Percentiles rank a stretch among this genome's conserved stretches.
Conservation (phyloP, 23 tunicate species). For the Halocynthia aurantium region DNA sequence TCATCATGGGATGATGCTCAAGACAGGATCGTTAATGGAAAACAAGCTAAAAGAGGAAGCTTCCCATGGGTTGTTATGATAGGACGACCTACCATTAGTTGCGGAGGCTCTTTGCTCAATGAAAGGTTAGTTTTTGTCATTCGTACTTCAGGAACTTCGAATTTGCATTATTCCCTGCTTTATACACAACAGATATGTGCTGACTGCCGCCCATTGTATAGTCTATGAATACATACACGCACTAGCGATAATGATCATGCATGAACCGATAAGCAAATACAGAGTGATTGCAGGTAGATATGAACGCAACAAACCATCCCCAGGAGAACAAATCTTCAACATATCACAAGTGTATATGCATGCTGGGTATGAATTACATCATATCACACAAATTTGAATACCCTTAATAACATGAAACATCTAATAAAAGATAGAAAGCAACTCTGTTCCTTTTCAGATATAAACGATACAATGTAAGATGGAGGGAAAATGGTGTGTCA, state of each 20-base stretch:
- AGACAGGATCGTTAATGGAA: conserved; percentile 20
- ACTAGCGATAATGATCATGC: neutral
- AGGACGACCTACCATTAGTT: neutral
- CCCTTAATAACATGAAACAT: too few species aligned
- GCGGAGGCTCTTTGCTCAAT: conserved; percentile 23
- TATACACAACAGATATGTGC: conserved; percentile 2
- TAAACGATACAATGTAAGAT: conserved; percentile 8
- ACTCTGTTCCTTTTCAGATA: conserved; percentile 3
- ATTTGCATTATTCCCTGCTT: neutral
- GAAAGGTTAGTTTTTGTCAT: neutral
- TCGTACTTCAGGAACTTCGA: too few species aligned
- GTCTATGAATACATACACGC: neutral
- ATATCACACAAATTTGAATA: neutral
- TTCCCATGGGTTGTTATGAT: conserved; percentile 24
- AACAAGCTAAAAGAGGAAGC: conserved; percentile 13
- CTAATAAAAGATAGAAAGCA: too few species aligned
- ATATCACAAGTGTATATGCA: neutral
- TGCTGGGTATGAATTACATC: conserved; percentile 15
- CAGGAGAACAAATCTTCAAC: conserved; percentile 30
- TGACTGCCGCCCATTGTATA: conserved; percentile 21
- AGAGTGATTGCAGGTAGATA: conserved; percentile 19
- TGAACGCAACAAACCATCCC: conserved; percentile 12
- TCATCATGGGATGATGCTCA: conserved; percentile 1
- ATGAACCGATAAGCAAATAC: neutral
- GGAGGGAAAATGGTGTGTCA: conserved; percentile 4